Base-by-base conservation (phyloP, 2,113 vertebrate species). In the Pholis gunnellus region DNA sequence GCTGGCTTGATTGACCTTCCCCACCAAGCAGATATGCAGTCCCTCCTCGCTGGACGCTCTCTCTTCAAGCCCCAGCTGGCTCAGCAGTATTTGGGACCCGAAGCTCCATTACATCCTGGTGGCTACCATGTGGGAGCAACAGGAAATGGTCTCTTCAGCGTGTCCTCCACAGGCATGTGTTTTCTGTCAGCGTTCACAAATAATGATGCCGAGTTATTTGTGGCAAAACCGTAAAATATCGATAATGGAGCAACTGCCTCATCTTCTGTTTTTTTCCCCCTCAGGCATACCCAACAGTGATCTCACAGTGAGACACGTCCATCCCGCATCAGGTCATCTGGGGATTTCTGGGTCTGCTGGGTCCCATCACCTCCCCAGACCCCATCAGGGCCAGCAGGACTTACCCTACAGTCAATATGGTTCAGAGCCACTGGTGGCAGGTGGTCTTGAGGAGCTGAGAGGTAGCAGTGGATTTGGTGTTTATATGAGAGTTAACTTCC, bases 81-180 rank as follows among this genome's bases (percentile, higher is more conserved):
- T 68, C 96, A 94, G 36, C 96, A 95, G 54, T 96, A 95, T 76
- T 36, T 97, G 52, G 93, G 91, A 73, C 50, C 89, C 22, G 82
- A 95, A 0, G 85, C 87, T 13, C 29, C 91, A 65, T 67, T 96
- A 81, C 92, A 95, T 74, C 92, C 89, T 31, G 65, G 75, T 57
- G 29, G 84, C 13, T 96, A 95, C 87, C 92, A 93, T 75, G 82
- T 78, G 40, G 94, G 84, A 84, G 87, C 83, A 81, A 5, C 89
- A 27, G 71, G 94, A 38, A 82, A 92, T n/a, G 42, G 87, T 17
- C 65, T 94, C 40, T 96, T 93, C 64, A 86, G 92, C 2, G 31
- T 95, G 70, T 70, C 95, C 2, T 70, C 92, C 38, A 52, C 90
- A 90, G 90, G 91, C 25, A 83, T 20, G 86, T 86, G 7, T 64